Base-by-base conservation (phyloP, 2,797 vertebrate species). In the Crocidura indochinensis region DNA sequence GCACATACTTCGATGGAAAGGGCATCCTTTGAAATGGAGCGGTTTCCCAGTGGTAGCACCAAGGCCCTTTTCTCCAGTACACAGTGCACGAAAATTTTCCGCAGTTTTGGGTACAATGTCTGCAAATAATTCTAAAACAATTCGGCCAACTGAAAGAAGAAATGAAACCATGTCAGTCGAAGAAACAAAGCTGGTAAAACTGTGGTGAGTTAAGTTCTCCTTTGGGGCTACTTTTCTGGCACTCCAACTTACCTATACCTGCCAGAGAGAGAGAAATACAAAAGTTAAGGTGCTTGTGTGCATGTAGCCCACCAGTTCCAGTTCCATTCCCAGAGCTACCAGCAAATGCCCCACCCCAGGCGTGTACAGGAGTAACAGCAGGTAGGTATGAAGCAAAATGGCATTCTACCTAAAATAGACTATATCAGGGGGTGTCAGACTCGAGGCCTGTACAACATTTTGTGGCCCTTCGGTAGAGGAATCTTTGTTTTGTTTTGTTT, bases 11-110 rank as follows among this genome's bases (percentile, higher is more conserved):
- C 99, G 98, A 97, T 99, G 99, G 93, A 99, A 99, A 12, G 99
- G 99, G 88, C 99, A 99, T 97, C 99, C 99, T 98, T 99, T 99
- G 96, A 99, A 99, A 97, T 99, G 98, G 87, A 99, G 98, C 12
- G 99, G 98, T 87, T 99, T 99, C 84, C 98, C 99, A 5, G 99
- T 99, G 2, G 98, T 98, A 79, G 97, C 76, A 11, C 99, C 99
- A 5, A 76, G 97, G 91, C 99, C 99, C 94, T 99, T 99, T 97
- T 99, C 99, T 64, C 99, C 99, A 0, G 99, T 99, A 97, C 99
- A 99, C 27, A 99, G 97, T 0, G 99, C 99, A 93, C 98, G 98
- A 95, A 99, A 99, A 97, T 99, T 99, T 95, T 99, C 99, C 9
- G 99, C 99, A 7, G 99, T 99, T 98, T 98, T 99, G 26, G 99